Evolutionary conservation across 2,797 vertebrate species (phyloP), one percentile per base, ranked within the genome.

Genomic region (Syngnathus acus): DNA sequence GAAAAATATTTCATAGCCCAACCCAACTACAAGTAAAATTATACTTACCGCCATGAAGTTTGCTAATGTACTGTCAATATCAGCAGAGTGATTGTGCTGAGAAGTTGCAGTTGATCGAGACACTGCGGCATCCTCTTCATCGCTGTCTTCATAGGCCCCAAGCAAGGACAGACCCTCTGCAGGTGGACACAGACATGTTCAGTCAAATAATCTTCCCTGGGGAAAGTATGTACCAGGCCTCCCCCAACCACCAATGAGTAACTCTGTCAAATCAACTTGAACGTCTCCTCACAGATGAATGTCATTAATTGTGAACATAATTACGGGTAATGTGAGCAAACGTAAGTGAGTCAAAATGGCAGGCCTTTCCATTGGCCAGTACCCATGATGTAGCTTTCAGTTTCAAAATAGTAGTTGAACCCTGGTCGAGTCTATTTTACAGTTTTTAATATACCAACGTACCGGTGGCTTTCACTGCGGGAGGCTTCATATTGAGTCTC

Each of bases 41-140:
- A 43, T 78, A 90, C 95, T 92, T 67, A 99, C 97, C 76, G 97
- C 97, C 85, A 99, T 90, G 68, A 99, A 99, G 84, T 94, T 97
- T 6, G 97, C 97, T 82, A 99, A 69, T 7, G 96, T 99, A 73
- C 95, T 99, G 82, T 99, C 97, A 0, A 99, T 98, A 78, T 99
- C 97, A 0, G 89, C 8, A 0, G 97, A 89, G 48, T 81, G 90
- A 78, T 84, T 93, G 72, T 77, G 91, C 1, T 94, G 94, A 0
- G 92, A 71, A n/a, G 91, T 93, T 0, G 82, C 14, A 11, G 78
- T 66, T 37, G 83, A 54, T 21, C 71, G 79, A 7, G 66, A 68
- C 9, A 84, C 77, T 40, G 88, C 91, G 0, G 75, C 89, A 55
- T 98, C 97, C 38, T 99, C 97, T 0, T 99, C 97, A 0, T 99